These are phyloP conservation scores for Reticulitermes lucifugus DNA, from an alignment of 2,888 invertebrate genomes.

Conservation along the genomic window DNA sequence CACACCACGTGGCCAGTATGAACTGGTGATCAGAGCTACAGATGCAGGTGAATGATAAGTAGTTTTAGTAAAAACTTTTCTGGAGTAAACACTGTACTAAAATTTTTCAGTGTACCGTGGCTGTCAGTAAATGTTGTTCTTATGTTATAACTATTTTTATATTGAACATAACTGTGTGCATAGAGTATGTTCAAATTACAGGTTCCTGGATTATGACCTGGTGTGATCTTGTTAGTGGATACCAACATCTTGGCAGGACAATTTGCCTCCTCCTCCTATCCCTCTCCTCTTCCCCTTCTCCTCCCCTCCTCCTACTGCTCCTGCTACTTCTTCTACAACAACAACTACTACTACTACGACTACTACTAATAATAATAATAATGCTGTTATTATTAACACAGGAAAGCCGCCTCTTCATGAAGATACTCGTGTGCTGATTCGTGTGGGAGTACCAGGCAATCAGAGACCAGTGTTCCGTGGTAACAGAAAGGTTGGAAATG, in stretches of 20 bases:
- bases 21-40: slow-evolving; percentile 75
- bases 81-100: not conserved
- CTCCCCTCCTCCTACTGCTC: too few species aligned
- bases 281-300: too few species aligned
- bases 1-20: slow-evolving; percentile 80
- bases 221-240: too few species aligned
- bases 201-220: too few species aligned
- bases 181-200: too few species aligned
- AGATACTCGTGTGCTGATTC: slow-evolving; percentile 74
- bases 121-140: not conserved
- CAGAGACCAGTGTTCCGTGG: slow-evolving; percentile 84
- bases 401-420: slow-evolving; percentile 74
- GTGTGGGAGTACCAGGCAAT: slow-evolving; percentile 85
- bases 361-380: not conserved
- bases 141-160: not conserved
- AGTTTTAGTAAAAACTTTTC: slow-evolving; percentile 43
- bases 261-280: too few species aligned
- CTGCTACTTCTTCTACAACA: too few species aligned
- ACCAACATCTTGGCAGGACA: too few species aligned
- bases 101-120: not conserved
- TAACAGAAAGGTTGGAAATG: slow-evolving; percentile 59
- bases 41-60: slow-evolving; percentile 70
- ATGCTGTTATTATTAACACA: slow-evolving; percentile 55
- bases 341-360: not conserved
- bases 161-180: too few species aligned